Evolutionary conservation across 2,888 invertebrate genomes (phyloP).

Genomic region (Elysia crispata): DNA sequence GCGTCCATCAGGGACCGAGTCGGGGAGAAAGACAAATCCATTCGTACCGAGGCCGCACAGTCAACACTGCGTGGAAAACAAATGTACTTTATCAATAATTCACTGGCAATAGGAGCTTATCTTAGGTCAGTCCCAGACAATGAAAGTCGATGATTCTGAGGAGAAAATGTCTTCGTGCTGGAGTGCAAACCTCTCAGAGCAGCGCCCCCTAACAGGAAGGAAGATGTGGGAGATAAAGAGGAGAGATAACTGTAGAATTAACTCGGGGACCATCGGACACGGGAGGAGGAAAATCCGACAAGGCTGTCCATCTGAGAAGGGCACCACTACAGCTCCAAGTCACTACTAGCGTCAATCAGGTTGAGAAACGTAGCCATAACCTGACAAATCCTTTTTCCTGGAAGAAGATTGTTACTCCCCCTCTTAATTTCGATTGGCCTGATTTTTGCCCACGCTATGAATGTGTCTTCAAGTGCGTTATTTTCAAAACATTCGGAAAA

Average conservation of each 20-base stretch:
- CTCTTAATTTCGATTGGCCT: neutral
- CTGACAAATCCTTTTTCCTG: too few relatives aligned
- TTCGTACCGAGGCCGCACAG: conserved; percentile 45
- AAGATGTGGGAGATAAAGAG: neutral
- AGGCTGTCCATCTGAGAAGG: too few relatives aligned
- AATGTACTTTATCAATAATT: conserved; percentile 51
- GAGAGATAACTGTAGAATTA: conserved; percentile 42
- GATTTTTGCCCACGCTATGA: neutral
- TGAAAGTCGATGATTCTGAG: conserved; percentile 47
- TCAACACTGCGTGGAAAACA: conserved; percentile 45
- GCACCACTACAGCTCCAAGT: too few relatives aligned
- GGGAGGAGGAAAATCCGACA: too few relatives aligned
- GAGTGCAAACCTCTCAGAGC: conserved; percentile 31
- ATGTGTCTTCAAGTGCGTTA: too few relatives aligned
- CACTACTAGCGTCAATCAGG: too few relatives aligned
- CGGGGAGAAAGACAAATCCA: conserved; percentile 49
- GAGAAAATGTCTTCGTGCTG: conserved; percentile 33
- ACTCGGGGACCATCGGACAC: conserved; percentile 13
- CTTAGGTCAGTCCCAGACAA: conserved; percentile 45
- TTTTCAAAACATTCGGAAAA: too few relatives aligned
- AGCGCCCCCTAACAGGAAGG: neutral
- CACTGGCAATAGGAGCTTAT: conserved; percentile 46
- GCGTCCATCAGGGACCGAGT: conserved; percentile 31
- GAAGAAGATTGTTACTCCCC: too few relatives aligned
- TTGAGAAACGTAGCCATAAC: too few relatives aligned